phyloP scores from a whole-genome alignment of 2,888 invertebrate species.

The Sceliomorpha sp. region DNA sequence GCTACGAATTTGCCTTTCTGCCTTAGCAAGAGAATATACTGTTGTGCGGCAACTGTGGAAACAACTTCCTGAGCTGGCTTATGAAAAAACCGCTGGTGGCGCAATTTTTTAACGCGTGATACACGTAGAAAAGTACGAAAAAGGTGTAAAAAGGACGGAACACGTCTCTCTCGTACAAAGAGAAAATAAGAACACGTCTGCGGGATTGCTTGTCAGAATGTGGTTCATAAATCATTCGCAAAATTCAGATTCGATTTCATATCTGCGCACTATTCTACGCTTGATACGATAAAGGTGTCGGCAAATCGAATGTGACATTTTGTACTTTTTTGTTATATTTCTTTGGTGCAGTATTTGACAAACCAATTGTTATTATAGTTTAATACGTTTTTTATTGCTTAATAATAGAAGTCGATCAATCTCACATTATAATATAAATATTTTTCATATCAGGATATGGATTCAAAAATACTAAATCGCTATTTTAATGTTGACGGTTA shows the following conservation, averaged over 20 bases:
- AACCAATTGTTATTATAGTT: conserved; percentile 6
- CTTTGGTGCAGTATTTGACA: conserved; percentile 2
- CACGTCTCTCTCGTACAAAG: conserved; percentile 41
- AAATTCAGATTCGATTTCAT: conserved; percentile 51
- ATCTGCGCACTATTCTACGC: conserved; percentile 20
- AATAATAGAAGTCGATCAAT: too few relatives aligned
- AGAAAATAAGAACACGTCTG: conserved; percentile 47
- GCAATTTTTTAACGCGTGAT: not conserved
- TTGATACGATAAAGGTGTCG: conserved; percentile 37
- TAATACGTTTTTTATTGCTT: too few relatives aligned
- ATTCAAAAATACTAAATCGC: too few relatives aligned
- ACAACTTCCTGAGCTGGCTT: too few relatives aligned
- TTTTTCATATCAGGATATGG: too few relatives aligned
- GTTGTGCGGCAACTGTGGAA: too few relatives aligned
- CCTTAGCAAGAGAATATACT: too few relatives aligned
- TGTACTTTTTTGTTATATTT: conserved; percentile 5
- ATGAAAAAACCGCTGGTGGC: too few relatives aligned
- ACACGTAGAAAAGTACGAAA: conserved; percentile 21
- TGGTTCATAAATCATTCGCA: conserved; percentile 42
- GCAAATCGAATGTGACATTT: conserved; percentile 29
- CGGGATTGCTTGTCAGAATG: conserved; percentile 44
- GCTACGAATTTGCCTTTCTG: too few relatives aligned
- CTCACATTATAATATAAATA: too few relatives aligned
- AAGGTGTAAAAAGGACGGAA: conserved; percentile 33
- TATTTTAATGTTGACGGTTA: too few relatives aligned